phyloP scores from a whole-genome alignment of 2,888 invertebrate species.

The Deroplatys truncata region DNA sequence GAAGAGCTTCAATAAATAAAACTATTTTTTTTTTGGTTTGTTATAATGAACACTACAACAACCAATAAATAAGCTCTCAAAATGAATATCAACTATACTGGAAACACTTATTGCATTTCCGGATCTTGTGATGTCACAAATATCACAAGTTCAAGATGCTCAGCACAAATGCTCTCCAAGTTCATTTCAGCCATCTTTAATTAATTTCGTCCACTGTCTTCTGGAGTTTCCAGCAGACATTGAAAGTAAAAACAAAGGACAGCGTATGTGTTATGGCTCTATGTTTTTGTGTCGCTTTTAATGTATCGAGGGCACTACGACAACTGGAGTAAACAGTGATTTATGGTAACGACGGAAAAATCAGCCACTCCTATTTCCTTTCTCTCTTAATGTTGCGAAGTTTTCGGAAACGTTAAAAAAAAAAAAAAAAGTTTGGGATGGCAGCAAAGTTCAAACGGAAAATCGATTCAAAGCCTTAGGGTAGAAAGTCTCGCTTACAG shows the following conservation, averaged over 20 bases:
- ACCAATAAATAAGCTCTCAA: no score
- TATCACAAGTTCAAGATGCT: no score
- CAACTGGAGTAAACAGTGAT: not conserved
- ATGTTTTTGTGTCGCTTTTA: not conserved
- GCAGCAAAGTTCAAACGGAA: not conserved
- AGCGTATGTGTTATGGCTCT: not conserved
- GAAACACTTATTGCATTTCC: no score
- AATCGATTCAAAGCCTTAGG: not conserved
- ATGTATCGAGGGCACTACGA: not conserved
- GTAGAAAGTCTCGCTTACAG: not conserved
- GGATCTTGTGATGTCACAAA: no score
- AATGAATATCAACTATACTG: no score
- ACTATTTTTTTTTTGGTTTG: no score
- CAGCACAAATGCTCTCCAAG: no score
- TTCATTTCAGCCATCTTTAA: no score
- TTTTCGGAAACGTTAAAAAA: not conserved
- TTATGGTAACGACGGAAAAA: not conserved
- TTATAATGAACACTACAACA: no score
- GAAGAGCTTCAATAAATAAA: no score
- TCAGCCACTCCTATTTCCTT: not conserved
- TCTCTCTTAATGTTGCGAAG: not conserved
- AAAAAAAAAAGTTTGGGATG: not conserved
- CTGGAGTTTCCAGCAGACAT: not conserved
- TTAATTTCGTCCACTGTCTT: not conserved
- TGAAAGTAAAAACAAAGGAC: not conserved